Conservation (phyloP, 2,888 invertebrate species). For the Cryptocephalus primarius region DNA sequence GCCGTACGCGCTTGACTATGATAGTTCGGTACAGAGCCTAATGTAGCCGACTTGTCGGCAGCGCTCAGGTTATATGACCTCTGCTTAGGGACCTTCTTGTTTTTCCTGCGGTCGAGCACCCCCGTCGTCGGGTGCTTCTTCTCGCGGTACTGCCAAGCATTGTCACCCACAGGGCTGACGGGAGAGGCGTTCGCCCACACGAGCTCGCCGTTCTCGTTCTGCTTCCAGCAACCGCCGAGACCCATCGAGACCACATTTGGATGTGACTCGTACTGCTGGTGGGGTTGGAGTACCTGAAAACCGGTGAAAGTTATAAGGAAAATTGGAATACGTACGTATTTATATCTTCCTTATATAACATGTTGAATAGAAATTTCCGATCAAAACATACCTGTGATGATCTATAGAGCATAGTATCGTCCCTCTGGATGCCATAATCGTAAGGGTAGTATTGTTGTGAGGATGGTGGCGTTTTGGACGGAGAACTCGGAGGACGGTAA, state of each 20-base stretch:
- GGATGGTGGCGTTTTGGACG: slow-evolving; percentile 3
- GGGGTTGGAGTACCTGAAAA: slow-evolving; percentile 31
- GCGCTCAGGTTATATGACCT: slow-evolving; percentile 25
- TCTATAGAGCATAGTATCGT: too few relatives aligned
- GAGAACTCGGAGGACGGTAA: neutral
- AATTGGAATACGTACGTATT: too few relatives aligned
- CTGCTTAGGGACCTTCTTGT: slow-evolving; percentile 32
- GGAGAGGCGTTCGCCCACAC: slow-evolving; percentile 31
- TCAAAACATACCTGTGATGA: too few relatives aligned
- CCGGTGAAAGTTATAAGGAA: neutral
- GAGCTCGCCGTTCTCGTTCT: slow-evolving; percentile 31
- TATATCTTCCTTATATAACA: too few relatives aligned
- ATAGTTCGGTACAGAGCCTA: slow-evolving; percentile 25
- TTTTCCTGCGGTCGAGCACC: slow-evolving; percentile 48
- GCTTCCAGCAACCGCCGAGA: slow-evolving; percentile 36
- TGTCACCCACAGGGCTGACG: slow-evolving; percentile 24
- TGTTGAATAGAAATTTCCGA: too few relatives aligned
- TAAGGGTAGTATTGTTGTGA: slow-evolving; percentile 23
- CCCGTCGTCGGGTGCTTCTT: slow-evolving; percentile 39
- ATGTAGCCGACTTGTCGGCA: slow-evolving; percentile 31
- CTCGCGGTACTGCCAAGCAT: slow-evolving; percentile 17
- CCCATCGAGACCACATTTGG: slow-evolving; percentile 26
- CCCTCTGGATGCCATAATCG: neutral
- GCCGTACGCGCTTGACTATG: slow-evolving; percentile 23
- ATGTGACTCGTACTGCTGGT: slow-evolving; percentile 34